Percentiles rank a stretch among this genome's conserved stretches.
Conservation (phyloP, 2,888 invertebrate genomes). For the Hecatera dysodea region DNA sequence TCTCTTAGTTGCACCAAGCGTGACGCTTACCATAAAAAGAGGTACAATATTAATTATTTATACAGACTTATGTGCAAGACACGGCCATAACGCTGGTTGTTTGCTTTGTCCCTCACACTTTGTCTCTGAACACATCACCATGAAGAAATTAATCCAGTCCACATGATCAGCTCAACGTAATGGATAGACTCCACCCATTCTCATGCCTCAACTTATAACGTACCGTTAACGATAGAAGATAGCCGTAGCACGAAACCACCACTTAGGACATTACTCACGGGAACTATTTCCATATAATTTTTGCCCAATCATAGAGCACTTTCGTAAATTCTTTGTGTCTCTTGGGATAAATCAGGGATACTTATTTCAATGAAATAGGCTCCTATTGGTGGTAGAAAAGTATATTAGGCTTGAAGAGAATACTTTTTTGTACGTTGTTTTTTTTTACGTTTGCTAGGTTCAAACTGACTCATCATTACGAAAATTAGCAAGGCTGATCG, state of each 20-base stretch:
- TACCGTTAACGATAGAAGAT: conserved; percentile 7
- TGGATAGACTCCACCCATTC: conserved; percentile 13
- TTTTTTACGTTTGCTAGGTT: not conserved
- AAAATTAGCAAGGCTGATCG: not conserved
- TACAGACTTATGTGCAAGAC: no score
- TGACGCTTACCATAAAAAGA: no score
- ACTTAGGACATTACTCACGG: conserved; percentile 35
- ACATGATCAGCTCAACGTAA: conserved; percentile 14
- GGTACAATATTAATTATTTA: no score
- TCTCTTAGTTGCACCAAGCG: no score
- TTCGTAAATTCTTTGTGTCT: conserved; percentile 30
- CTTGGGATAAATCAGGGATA: conserved; percentile 23
- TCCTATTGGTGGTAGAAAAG: not conserved
- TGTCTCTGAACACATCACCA: not conserved
- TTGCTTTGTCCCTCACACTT: not conserved
- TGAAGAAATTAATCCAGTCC: not conserved
- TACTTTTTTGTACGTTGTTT: not conserved
- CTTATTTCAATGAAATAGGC: conserved; percentile 12
- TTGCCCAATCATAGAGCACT: conserved; percentile 50
- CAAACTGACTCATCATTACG: no score
- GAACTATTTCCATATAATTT: conserved; percentile 31
- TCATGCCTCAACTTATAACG: conserved; percentile 30
- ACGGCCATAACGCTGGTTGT: no score
- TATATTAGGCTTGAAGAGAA: not conserved
- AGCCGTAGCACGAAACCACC: conserved; percentile 18